Base-by-base conservation (phyloP, 2,113 vertebrate species). In the Corydoras sp. region DNA sequence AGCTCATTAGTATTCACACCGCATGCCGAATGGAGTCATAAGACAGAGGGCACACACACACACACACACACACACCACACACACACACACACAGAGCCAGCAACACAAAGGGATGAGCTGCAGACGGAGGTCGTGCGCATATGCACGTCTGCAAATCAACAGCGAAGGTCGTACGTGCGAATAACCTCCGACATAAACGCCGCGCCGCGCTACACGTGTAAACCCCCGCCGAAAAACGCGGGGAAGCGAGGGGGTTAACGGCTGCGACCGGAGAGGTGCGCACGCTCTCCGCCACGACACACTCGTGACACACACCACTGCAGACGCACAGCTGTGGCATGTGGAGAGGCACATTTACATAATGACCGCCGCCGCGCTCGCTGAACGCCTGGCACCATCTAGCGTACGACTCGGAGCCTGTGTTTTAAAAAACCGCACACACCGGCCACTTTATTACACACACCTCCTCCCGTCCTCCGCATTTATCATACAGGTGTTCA, bases 1-100 rank as follows among this genome's bases (percentile, higher is more conserved):
- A 87, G 85, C 85, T 85, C 81, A 88, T 90, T 87, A 87, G 87
- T 86, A 90, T 90, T 87, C 88, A 89, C 56, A 78, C 76, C 74
- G 80, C 83, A 83, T 86, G 82, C 85, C 76, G 78, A 77, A 84
- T 80, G 74, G 81, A 63, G 62, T 81, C 82, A 55, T 76, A 81
- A 85, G 86, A 83, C 84, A 69, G 85, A 84, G 85, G 86, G 61
- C 71, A 74, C 69, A 73, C 15, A 63, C 81, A 74, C 82, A 79
- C 18, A 24, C 18, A 24, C 18, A 24, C 18, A 24, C 18, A 78
- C 56, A 71, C 75, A 35, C 65, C 61, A 69, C 64, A 43, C 59
- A 76, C 61, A 81, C 30, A 5, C 62, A 68, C 68, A 75, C 66
- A 63, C 35, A 64, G 30, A 80, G 59, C 69, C 69, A 65, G 63